Conservation (phyloP, 2,888 invertebrate species). For the Digitonthophagus gazella region DNA sequence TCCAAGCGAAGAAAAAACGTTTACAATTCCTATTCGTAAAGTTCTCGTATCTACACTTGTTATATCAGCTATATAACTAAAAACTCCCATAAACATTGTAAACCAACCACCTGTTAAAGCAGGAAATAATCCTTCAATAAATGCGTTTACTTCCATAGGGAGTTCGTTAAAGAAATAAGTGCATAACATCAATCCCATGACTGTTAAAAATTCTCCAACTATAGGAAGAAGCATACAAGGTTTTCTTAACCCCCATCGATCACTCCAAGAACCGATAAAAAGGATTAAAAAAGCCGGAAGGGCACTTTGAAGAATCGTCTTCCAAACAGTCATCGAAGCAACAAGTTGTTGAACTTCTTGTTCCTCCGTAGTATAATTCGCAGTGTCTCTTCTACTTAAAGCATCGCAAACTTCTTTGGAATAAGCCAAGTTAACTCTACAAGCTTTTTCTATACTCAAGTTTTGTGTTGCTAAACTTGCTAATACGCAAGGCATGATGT, state of each 20-base stretch:
- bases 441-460: conserved; percentile 82
- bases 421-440: conserved; percentile 75
- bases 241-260: conserved; percentile 66
- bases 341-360: conserved; percentile 67
- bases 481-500: conserved; percentile 63
- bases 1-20: conserved; percentile 84
- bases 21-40: conserved; percentile 81
- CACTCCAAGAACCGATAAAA: conserved; percentile 79
- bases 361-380: conserved; percentile 62
- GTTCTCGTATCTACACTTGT: conserved; percentile 82
- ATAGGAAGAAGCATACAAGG: conserved; percentile 83
- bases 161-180: conserved; percentile 76
- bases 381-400: conserved; percentile 69
- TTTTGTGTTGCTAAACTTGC: conserved; percentile 81
- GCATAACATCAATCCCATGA: conserved; percentile 74
- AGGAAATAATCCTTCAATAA: conserved; percentile 79
- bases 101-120: conserved; percentile 84
- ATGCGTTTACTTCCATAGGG: conserved; percentile 77
- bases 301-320: conserved; percentile 78
- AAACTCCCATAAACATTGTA: conserved; percentile 87
- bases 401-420: conserved; percentile 74
- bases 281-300: conserved; percentile 78
- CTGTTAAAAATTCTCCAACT: conserved; percentile 75
- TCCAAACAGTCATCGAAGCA: conserved; percentile 82
- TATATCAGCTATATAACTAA: conserved; percentile 84